Base-by-base conservation (phyloP, 2,888 invertebrate species). In the Octonoba sinensis region DNA sequence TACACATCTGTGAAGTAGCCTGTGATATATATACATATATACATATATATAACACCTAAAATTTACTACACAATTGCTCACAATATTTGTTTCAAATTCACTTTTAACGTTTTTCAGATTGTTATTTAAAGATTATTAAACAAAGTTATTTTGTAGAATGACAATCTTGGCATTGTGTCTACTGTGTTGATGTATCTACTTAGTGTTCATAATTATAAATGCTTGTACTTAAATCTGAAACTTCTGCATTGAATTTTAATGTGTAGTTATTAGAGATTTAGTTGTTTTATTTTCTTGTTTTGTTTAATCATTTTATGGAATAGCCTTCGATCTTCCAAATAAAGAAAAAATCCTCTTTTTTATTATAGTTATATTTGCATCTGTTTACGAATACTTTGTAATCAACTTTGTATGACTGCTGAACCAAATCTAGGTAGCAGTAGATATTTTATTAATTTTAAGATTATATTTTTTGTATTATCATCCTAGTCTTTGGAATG, bases 21-120 rank as follows among this genome's bases (percentile, higher is more conserved):
- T 82, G 82, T 82, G 82, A 82, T 82, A 82, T 82, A 71, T 82
- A 82, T 82, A 76, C 76, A 82, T 82, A 82, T 75, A 82, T 82
- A 81, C 71, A 82, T 75, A 74, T 36, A 36, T 81, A 82, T 82
- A 82, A 82, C 82, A 82, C 82, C 74, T 82, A 82, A 82, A 82
- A 76, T 82, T 76, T 82, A 82, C 82, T 76, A 76, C 79, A 73
- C 75, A 72, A 82, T 82, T 82, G 82, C 82, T 82, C 82, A 82
- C 82, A 82, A 82, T 76, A 74, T 76, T 82, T 64, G 75, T 82
- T 82, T 82, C 56, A 71, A 76, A 82, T 82, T 82, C 82, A 74
- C 75, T 82, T 82, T 82, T 76, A 76, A 76, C 76, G 54, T 75
- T 82, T 82, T 82, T 82, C 71, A 82, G 71, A 76, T 76, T 82